phyloP scores from a whole-genome alignment of 2,797 vertebrate genomes.

The Scarus forsteni region DNA sequence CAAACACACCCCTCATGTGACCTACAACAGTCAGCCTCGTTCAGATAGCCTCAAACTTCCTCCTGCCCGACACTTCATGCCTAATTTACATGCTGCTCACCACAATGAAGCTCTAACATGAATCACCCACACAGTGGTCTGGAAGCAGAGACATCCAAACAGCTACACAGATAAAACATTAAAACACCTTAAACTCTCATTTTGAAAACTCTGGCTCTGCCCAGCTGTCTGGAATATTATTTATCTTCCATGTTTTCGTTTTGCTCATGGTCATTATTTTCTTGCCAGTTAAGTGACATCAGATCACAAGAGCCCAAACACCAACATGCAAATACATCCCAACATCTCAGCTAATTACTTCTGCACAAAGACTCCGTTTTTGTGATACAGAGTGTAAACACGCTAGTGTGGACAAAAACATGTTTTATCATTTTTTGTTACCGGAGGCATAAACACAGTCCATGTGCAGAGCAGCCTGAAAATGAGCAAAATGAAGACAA shows the following conservation, averaged over 20 bases:
- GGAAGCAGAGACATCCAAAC: conserved; percentile 1
- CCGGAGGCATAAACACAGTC: not conserved
- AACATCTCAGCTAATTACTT: not conserved
- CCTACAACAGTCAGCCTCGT: conserved; percentile 40
- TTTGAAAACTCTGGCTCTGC: conserved; percentile 10
- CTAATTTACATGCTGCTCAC: conserved; percentile 42
- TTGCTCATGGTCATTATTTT: not conserved
- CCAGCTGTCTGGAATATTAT: conserved; percentile 6
- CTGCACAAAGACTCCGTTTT: not conserved
- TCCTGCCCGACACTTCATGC: conserved; percentile 20
- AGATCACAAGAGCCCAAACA: not conserved
- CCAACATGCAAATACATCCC: not conserved
- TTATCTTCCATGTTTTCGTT: not conserved
- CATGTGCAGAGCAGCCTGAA: not conserved
- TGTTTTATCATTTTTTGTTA: not conserved
- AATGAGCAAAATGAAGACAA: not conserved
- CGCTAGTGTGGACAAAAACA: not conserved
- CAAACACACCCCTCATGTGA: conserved; percentile 33
- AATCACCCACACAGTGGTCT: conserved; percentile 38
- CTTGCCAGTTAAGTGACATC: not conserved
- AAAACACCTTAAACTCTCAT: conserved; percentile 2
- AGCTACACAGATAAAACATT: conserved; percentile 19
- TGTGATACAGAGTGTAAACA: not conserved
- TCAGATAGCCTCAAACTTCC: conserved; percentile 26
- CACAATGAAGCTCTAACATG: conserved; percentile 31